Evolutionary conservation across 2,888 invertebrate species (phyloP).

Genomic region (Ariolimax columbianus): DNA sequence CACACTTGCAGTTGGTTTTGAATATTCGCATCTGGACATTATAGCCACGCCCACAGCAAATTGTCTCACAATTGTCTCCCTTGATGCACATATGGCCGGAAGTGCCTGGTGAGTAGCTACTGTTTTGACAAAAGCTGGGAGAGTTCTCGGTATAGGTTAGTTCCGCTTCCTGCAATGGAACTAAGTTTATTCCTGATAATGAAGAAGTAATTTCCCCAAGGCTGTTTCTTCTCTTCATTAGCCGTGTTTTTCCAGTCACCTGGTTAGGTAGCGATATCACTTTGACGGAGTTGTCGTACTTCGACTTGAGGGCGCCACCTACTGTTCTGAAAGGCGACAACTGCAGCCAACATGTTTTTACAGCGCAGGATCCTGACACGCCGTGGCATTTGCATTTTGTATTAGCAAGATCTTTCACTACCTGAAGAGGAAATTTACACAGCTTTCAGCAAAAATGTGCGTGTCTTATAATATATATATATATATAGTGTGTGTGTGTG

Average conservation of each 20-base stretch:
- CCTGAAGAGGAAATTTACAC: constrained; percentile 69
- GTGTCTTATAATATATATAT: no score
- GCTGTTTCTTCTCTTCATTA: neutral
- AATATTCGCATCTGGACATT: constrained; percentile 81
- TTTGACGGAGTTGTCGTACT: constrained; percentile 79
- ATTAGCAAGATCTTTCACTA: constrained; percentile 80
- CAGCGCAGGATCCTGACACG: constrained; percentile 82
- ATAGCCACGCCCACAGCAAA: constrained; percentile 87
- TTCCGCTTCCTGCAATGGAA: constrained; percentile 64
- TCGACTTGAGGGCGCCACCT: constrained; percentile 80
- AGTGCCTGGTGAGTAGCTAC: constrained; percentile 81
- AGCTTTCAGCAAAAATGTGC: no score
- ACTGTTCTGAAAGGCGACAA: constrained; percentile 81
- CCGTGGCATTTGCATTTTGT: constrained; percentile 83
- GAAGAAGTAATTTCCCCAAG: neutral
- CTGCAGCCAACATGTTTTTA: constrained; percentile 82
- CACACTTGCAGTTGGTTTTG: constrained; percentile 84
- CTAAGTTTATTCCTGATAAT: constrained; percentile 41
- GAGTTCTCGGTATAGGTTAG: constrained; percentile 85
- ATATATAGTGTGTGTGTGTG: neutral
- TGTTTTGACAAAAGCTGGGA: constrained; percentile 83
- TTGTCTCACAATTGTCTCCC: constrained; percentile 85
- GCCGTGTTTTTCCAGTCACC: constrained; percentile 52
- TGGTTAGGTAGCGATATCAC: constrained; percentile 81
- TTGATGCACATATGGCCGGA: constrained; percentile 84